A percentile compares a stretch with the other conserved stretches of the same genome.
phyloP scores from a whole-genome alignment of 2,797 vertebrate species.

The Lithobates sylvaticus region DNA sequence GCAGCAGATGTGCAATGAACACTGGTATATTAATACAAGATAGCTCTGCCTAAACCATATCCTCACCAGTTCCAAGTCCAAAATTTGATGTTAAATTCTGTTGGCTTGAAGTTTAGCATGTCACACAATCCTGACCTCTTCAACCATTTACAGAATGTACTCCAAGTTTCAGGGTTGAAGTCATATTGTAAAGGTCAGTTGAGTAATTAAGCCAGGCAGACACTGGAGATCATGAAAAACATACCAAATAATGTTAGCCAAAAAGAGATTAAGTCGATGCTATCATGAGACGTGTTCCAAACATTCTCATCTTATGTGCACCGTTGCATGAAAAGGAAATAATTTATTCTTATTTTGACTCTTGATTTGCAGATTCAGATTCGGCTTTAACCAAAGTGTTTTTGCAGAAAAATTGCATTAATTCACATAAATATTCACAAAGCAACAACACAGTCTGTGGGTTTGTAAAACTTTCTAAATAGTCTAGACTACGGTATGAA shows the following conservation, averaged over 20 bases:
- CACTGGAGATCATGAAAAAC: slow-evolving; percentile 3
- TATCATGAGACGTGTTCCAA: background rate
- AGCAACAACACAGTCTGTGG: background rate
- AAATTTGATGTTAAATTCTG: background rate
- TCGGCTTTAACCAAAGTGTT: background rate
- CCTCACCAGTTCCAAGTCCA: too few relatives aligned
- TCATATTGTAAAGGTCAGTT: background rate
- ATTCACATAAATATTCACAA: slow-evolving; percentile 15
- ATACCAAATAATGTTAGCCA: background rate
- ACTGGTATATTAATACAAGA: too few relatives aligned
- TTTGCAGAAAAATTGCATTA: background rate
- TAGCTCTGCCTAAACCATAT: too few relatives aligned
- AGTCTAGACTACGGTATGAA: background rate
- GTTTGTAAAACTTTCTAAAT: background rate
- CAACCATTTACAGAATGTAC: background rate
- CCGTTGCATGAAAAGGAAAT: slow-evolving; percentile 3
- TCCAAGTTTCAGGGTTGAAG: slow-evolving; percentile 1
- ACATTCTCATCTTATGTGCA: background rate
- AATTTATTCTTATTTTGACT: background rate
- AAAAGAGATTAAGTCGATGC: background rate
- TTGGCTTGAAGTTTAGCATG: background rate
- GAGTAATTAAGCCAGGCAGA: slow-evolving; percentile 2
- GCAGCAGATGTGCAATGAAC: too few relatives aligned
- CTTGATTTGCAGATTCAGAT: background rate
- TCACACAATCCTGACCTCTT: background rate